Evolutionary conservation across 2,888 invertebrate genomes (phyloP), one percentile per base, ranked within the genome.

Genomic region (Cheilosia urbana): DNA sequence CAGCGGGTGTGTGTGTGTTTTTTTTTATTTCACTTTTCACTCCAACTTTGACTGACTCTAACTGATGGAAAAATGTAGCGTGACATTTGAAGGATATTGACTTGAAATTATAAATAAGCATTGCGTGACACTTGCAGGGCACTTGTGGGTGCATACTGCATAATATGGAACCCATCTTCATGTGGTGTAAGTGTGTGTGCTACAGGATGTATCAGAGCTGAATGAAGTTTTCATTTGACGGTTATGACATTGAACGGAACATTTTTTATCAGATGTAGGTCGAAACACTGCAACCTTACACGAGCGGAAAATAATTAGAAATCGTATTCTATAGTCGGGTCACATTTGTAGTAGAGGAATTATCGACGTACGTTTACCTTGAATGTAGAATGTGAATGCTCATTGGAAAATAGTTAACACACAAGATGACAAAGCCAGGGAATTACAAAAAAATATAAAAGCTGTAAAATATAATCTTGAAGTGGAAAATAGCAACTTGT

Each of bases 1-100:
- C 4, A 1, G 24, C 4, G 24, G 15, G 17, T 9, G 17, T n/a
- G 2, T 2, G 17, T 17, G n/a, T 17, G 17, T 27, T 24, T 51
- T 2, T 24, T 27, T 19, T 21, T 24, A 13, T 55, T 66, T 17
- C 21, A 42, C 4, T 37, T 65, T 21, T 51, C 9, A 24, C 7
- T 11, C n/a, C 53, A 30, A 27, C 15, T 27, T n/a, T 19, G 53
- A 27, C 51, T 40, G 76, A 58, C 21, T n/a, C n/a, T 76, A 69
- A 72, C 24, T 66, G 78, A 30, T 66, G 60, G 17, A 37, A 19
- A 49, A 45, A 45, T 63, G 37, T 69, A 63, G 68, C 75, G 71
- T 80, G 71, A 57, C 69, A 66, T 65, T 80, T 84, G 79, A 84
- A 80, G 80, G 84, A 80, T 66, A 75, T 75, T 60, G 66, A 60